Base-by-base conservation (phyloP, 1,140 invertebrate genomes). In the Cyclargus thomasi region DNA sequence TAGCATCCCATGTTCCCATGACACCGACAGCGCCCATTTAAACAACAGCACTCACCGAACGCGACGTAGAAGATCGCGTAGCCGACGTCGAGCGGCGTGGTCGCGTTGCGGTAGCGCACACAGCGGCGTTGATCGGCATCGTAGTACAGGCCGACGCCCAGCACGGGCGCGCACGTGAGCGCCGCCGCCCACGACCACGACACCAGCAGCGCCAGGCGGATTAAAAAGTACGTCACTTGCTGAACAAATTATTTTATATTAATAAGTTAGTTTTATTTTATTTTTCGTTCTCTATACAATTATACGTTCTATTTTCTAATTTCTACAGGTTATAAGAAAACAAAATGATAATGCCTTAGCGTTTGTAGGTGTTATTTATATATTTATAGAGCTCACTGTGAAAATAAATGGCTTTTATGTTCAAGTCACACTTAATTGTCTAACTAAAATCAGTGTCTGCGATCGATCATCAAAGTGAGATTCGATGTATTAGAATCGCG, bases 91-190 rank as follows among this genome's bases (percentile, higher is more conserved):
- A 86, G 80, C 0, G 92, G 78, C 16, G 92, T 82, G 0, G 86
- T 91, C 0, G 95, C 96, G 74, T 94, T 92, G 64, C 95, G 91
- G 85, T 97, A 97, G 16, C 96, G 92, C 1, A 90, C 81, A 78
- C 96, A 97, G 63, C 87, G 80, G 2, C 69, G 72, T 2, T 80
- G 76, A 23, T 81, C 78, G 53, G 90, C 88, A 68, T 93, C 90
- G 75, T 94, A 96, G 83, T 96, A 97, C 5, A 95, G 90, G 2
- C 96, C 96, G 76, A 97, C 95, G 18, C 96, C 96, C 64, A 94
- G 79, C 70, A 97, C 92, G 1, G 96, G 96, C 53, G 95, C 84
- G 80, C 94, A 95, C 0, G 95, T 95, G 22, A 97, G 85, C 29
- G 94, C 72, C 3, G 95, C 86, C 7, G 94, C 95, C 67, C 92